A percentile compares a stretch with the other conserved stretches of the same genome.
Evolutionary conservation across 2,113 vertebrate genomes (phyloP).

Genomic region (Leptobrachium ailaonicum): DNA sequence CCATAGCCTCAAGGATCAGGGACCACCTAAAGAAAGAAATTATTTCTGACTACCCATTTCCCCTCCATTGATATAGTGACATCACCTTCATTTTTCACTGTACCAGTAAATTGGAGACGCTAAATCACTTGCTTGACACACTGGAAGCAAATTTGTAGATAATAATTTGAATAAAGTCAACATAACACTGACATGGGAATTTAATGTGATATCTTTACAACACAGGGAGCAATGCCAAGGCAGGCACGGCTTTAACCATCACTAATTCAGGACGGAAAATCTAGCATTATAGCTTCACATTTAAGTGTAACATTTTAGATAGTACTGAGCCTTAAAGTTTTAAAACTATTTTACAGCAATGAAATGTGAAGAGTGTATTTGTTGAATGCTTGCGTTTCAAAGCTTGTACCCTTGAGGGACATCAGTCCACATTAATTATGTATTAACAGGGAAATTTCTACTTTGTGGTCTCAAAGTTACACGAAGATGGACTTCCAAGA

Average conservation of each 20-base stretch:
- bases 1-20: too few relatives aligned
- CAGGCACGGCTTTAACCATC: background rate
- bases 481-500: slow-evolving; percentile 37
- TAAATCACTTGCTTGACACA: too few relatives aligned
- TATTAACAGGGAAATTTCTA: slow-evolving; percentile 45
- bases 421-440: slow-evolving; percentile 44
- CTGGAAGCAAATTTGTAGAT: too few relatives aligned
- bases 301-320: slow-evolving; percentile 13
- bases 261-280: background rate
- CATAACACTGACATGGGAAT: too few relatives aligned
- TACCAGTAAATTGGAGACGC: too few relatives aligned
- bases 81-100: too few relatives aligned
- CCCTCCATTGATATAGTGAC: too few relatives aligned
- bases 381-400: slow-evolving; percentile 46
- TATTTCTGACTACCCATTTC: too few relatives aligned
- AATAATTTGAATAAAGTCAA: too few relatives aligned
- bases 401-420: slow-evolving; percentile 22
- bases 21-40: too few relatives aligned
- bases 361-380: slow-evolving; percentile 27
- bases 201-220: background rate
- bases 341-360: slow-evolving; percentile 34
- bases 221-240: background rate
- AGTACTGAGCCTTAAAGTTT: slow-evolving; percentile 34
- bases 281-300: slow-evolving; percentile 6
- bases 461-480: slow-evolving; percentile 39